Conservation (phyloP, 2,113 vertebrate genomes). For the Verasper variegatus region DNA sequence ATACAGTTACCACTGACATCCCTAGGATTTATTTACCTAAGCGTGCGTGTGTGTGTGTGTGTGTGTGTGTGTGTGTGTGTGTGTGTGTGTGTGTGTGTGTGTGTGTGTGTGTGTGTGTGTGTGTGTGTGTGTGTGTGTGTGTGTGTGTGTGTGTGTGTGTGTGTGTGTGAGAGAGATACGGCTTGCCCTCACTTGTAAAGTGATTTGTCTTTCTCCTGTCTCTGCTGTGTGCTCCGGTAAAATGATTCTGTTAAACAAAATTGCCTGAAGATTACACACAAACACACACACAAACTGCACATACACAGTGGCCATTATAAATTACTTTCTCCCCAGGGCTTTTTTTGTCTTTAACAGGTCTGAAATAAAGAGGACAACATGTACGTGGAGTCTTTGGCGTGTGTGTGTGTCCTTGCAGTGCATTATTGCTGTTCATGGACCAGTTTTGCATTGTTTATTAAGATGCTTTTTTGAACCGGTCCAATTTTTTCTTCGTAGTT, state of each 20-base stretch:
- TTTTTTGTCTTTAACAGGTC: conserved; percentile 29
- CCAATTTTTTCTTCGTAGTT: conserved; percentile 29
- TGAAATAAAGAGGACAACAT: conserved; percentile 70
- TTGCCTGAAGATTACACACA: conserved; percentile 68
- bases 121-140: conserved; percentile 16
- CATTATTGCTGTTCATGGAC: conserved; percentile 35
- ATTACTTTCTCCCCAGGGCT: conserved; percentile 56
- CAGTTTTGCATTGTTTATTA: conserved; percentile 57
- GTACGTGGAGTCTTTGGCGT: conserved; percentile 27
- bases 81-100: neutral
- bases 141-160: conserved; percentile 6
- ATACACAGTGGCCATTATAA: conserved; percentile 60
- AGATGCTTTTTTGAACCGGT: conserved; percentile 28
- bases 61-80: neutral
- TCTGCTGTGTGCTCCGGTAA: conserved; percentile 60
- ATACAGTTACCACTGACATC: conserved; percentile 61
- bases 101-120: neutral
- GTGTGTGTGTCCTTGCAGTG: conserved; percentile 30
- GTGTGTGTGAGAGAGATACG: conserved; percentile 51
- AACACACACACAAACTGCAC: conserved; percentile 15
- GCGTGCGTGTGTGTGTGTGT: neutral
- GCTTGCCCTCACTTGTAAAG: conserved; percentile 73
- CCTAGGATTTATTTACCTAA: conserved; percentile 69
- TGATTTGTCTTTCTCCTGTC: conserved; percentile 77
- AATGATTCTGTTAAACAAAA: conserved; percentile 78